Evolutionary conservation across 1,140 invertebrate genomes (phyloP).

Genomic region (Lepidurus apus): DNA sequence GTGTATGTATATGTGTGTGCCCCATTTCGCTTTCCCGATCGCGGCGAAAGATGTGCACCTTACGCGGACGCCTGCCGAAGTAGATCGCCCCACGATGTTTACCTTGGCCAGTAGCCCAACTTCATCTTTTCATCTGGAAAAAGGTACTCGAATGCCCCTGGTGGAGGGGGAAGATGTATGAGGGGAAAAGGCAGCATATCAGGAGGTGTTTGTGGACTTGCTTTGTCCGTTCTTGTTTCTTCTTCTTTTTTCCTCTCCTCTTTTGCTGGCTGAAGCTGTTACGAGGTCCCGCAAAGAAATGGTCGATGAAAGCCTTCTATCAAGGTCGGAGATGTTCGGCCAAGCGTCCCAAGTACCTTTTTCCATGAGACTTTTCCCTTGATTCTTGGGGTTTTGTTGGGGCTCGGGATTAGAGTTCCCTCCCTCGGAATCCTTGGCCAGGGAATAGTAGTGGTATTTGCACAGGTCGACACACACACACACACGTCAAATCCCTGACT

Average conservation of each 20-base stretch:
- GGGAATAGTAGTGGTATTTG: constrained; percentile 1
- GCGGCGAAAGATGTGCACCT: not conserved
- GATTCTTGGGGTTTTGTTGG: not conserved
- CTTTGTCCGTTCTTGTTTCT: not conserved
- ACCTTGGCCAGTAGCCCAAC: constrained; percentile 12
- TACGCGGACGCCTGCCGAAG: not conserved
- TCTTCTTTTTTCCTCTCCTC: not conserved
- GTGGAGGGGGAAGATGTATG: not conserved
- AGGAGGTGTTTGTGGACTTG: not conserved
- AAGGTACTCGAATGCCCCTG: not conserved
- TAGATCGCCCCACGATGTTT: not conserved
- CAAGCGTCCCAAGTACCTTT: constrained; percentile 1
- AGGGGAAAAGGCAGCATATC: not conserved
- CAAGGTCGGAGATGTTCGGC: constrained; percentile 7
- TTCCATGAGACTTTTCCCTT: constrained; percentile 2
- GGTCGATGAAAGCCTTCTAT: constrained; percentile 21
- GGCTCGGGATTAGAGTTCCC: not conserved
- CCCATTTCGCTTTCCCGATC: not conserved
- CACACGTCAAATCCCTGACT: constrained; percentile 21
- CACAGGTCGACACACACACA: constrained; percentile 16
- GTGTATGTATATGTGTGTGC: not conserved
- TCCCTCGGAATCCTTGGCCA: not conserved
- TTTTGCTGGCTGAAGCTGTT: not conserved
- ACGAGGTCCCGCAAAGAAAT: not conserved
- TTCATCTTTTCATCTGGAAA: constrained; percentile 15